Base-by-base conservation (phyloP, 2,113 vertebrate genomes). In the Amphiprion ocellaris region DNA sequence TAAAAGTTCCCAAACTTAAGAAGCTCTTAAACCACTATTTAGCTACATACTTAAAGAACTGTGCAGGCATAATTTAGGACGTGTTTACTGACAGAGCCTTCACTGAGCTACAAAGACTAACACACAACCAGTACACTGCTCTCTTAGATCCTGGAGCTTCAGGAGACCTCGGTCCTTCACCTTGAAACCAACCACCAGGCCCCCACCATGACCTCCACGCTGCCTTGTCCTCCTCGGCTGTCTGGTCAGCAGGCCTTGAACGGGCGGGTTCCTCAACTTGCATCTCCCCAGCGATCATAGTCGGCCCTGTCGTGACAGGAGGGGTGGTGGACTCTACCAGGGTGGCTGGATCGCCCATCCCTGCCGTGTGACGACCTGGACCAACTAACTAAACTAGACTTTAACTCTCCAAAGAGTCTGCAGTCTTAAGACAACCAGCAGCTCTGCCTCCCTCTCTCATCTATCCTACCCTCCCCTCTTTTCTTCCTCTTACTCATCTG, bases 261-360 rank as follows among this genome's bases (percentile, higher is more conserved):
- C 39, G 0, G 0, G 44, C 23, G 16, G 19, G 2, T 59, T 77
- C n/a, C 84, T 91, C 72, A 92, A 88, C 88, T 82, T 84, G 63
- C 8, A 71, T 59, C 63, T 90, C 90, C 67, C 79, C 88, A 8
- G 85, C 80, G 49, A 81, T 60, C 53, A 55, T 61, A 8, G 56
- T 52, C 6, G 82, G 81, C 28, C 59, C 53, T 1, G 65, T 33
- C 10, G 79, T 78, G 53, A 77, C 74, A 1, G 83, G 49, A 49
- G 73, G 1, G 41, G 56, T 46, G 21, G 26, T 15, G 1, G 84
- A 33, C 53, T 92, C 83, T 0, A 63, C 55, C 46, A 62, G 21
- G 46, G 77, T 54, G 2, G 79, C 86, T 39, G 92, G 89, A 76
- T 93, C 93, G 17, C 80, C 92, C 94, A 95, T 95, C 64, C 58